Evolutionary conservation across 2,113 vertebrate species (phyloP), one percentile per base, ranked within the genome.

Genomic region (Symphodus melops): DNA sequence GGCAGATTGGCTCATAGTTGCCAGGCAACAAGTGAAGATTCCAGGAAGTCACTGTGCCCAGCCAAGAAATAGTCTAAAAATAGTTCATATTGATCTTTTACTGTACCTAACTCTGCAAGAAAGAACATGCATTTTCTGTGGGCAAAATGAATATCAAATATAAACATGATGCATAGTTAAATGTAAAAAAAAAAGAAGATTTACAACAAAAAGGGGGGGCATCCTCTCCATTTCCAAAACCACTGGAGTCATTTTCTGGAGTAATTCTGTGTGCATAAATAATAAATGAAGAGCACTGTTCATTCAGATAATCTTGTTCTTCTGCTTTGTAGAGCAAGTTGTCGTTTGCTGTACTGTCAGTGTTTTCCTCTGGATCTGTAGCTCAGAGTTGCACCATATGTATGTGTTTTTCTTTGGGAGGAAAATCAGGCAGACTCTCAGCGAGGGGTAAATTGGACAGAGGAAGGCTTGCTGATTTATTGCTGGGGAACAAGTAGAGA

Each of bases 391-490:
- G 19, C 16, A 10, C 42, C 2, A 6, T 14, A 4, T 25, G 16
- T 55, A 4, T 33, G 16, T 55, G 33, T 54, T 55, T 21, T 54
- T 77, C 39, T 75, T 14, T 65, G 17, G 44, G 53, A 66, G 61
- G 9, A 70, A 72, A 73, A 68, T 57, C 54, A 73, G 44, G 48
- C 60, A 71, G 68, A 44, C 68, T 79, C 58, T 76, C 55, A 75
- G 75, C 77, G 17, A 62, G 77, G 62, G 76, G 57, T 76, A 79
- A 77, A 78, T 75, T 77, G 63, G 54, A 72, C 59, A 60, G 74
- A 76, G 51, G n/a, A 79, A n/a, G 41, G 48, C 73, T 59, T 82
- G 69, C 62, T 79, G 75, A 74, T 87, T 77, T 33, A 79, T 83
- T 89, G 66, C 79, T 52, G 77, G 72, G 84, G 48, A 85, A 83